Base-by-base conservation (phyloP, 2,888 invertebrate species). In the Ochlodes sylvanus region DNA sequence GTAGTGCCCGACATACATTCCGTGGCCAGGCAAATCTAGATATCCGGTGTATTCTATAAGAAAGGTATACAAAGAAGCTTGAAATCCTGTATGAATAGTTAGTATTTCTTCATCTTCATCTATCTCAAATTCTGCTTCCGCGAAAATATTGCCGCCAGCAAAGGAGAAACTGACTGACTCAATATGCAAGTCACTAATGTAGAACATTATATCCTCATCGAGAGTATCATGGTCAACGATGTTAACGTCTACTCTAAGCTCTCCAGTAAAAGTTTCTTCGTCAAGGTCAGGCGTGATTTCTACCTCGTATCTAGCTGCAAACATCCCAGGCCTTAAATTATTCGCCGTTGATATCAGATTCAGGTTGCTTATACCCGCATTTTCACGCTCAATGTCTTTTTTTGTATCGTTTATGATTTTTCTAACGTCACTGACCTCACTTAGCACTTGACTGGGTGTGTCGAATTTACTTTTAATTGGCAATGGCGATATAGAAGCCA, bases 311-410 rank as follows among this genome's bases (percentile, higher is more conserved):
- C 71, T 76, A 2, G 63, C 73, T 0, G 84, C 76, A 0, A 38
- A 12, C 79, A 88, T 83, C 6, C 86, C 89, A 7, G 87, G 85
- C 69, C 88, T 79, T 34, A 87, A 68, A 57, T 77, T 72, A 54
- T 80, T 82, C 54, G 77, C 74, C 3, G 69, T 1, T 44, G 44
- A 52, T 12, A 27, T 27, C 9, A 52, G 3, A 14, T 52, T 19
- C 14, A 14, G 21, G 19, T 38, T 38, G 38, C 10, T 38, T 38
- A 7, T 21, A 52, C 2, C 27, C 41, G 1, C n/a, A 57, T 27
- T 57, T 57, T 12, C 7, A 41, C 17, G 19, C 9, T 41, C 19
- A 15, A 57, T 14, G 19, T 17, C 12, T 14, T 12, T 52, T 3
- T 50, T 21, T 38, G 47, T 58, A 19, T 61, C 58, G 54, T 69